These are phyloP conservation scores for Boloria selene DNA, from an alignment of 2,888 invertebrate species.

Conservation along the genomic window DNA sequence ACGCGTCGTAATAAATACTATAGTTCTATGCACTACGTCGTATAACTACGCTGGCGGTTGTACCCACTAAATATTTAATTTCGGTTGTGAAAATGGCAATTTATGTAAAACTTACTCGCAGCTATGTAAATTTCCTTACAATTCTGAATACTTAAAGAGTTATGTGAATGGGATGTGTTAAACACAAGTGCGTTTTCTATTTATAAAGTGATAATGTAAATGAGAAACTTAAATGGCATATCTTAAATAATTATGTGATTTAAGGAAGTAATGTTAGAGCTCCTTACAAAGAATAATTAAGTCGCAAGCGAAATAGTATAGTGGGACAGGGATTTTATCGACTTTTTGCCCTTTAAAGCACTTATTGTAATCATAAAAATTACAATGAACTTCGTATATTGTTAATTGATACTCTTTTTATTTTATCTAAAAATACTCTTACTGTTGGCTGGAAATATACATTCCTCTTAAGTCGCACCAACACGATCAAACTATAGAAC, in stretches of 20 bases:
- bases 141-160: conserved; percentile 68
- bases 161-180: conserved; percentile 73
- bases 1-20: conserved; percentile 21
- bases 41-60: conserved; percentile 42
- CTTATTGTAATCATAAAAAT: conserved; percentile 29
- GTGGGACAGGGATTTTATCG: conserved; percentile 33
- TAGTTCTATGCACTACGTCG: conserved; percentile 27
- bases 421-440: conserved; percentile 12
- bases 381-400: conserved; percentile 21
- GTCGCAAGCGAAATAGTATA: conserved; percentile 27
- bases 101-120: conserved; percentile 76
- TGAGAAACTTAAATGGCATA: conserved; percentile 62
- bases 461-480: neutral
- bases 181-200: conserved; percentile 73
- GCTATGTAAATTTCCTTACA: conserved; percentile 71
- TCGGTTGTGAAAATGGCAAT: conserved; percentile 83
- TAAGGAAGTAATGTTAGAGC: conserved; percentile 41
- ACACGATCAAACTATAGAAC: conserved; percentile 24
- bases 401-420: conserved; percentile 13
- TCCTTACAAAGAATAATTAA: conserved; percentile 38
- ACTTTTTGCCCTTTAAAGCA: conserved; percentile 30
- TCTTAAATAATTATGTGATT: conserved; percentile 52
- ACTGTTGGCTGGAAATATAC: neutral
- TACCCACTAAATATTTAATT: conserved; percentile 79
- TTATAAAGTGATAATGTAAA: conserved; percentile 62